These are phyloP conservation scores for Austrolebias charrua DNA, from an alignment of 2,797 vertebrate species.

Conservation along the genomic window DNA sequence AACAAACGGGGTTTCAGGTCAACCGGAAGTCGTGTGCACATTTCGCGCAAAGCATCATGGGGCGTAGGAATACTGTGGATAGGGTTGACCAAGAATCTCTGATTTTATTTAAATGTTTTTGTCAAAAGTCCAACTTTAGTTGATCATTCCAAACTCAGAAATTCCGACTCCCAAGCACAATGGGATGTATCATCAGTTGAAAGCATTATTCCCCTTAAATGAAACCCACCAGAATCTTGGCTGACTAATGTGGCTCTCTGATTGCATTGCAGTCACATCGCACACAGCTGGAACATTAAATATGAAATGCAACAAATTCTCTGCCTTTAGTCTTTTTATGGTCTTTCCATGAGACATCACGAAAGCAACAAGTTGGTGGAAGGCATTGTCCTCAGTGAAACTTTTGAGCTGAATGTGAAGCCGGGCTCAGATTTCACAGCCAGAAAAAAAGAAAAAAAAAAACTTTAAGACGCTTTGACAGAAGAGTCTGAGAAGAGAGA, in stretches of 20 bases:
- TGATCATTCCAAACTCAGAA: no score
- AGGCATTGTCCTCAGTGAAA: slow-evolving; percentile 55
- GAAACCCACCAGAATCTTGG: not conserved
- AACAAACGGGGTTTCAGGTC: no score
- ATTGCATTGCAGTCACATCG: slow-evolving; percentile 9
- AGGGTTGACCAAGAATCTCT: no score
- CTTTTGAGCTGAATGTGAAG: slow-evolving; percentile 50
- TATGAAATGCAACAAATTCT: slow-evolving; percentile 18
- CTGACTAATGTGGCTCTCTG: not conserved
- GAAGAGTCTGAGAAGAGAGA: slow-evolving; percentile 66
- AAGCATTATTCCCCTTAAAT: not conserved
- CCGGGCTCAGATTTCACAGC: slow-evolving; percentile 56
- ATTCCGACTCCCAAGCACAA: no score
- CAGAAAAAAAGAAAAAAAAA: slow-evolving; percentile 62
- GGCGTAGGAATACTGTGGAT: no score
- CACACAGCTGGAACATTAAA: slow-evolving; percentile 13
- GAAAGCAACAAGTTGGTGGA: slow-evolving; percentile 49
- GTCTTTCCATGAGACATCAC: slow-evolving; percentile 37
- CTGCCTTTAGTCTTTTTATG: slow-evolving; percentile 34
- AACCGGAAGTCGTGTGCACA: no score
- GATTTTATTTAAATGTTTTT: no score
- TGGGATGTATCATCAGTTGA: no score
- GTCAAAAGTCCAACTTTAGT: no score
- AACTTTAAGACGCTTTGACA: slow-evolving; percentile 74
- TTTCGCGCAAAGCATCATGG: no score